These are phyloP conservation scores for Cheilosia impressa DNA, from an alignment of 2,888 invertebrate genomes.

Conservation along the genomic window DNA sequence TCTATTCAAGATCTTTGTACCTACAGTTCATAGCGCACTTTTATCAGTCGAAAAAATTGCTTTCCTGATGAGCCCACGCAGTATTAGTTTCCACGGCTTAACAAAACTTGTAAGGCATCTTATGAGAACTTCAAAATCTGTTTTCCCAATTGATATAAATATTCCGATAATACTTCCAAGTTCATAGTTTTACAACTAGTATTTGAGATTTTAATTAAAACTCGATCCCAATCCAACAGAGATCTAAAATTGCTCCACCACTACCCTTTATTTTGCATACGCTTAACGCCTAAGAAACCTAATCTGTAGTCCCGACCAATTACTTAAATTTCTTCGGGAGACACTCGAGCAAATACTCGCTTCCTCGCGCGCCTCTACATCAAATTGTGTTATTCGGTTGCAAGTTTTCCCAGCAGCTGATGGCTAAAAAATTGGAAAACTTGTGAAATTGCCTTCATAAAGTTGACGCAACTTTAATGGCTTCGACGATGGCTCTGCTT, in stretches of 20 bases:
- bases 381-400: slow-evolving; percentile 27
- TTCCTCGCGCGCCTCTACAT: neutral
- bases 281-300: slow-evolving; percentile 35
- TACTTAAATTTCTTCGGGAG: slow-evolving; percentile 52
- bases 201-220: slow-evolving; percentile 17
- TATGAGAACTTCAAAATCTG: too few relatives aligned
- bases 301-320: slow-evolving; percentile 47
- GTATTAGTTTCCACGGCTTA: too few relatives aligned
- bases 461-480: slow-evolving; percentile 48
- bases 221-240: neutral
- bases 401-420: slow-evolving; percentile 47
- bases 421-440: slow-evolving; percentile 67
- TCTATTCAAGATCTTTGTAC: too few relatives aligned
- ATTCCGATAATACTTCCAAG: too few relatives aligned
- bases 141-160: too few relatives aligned
- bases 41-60: too few relatives aligned
- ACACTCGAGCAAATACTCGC: slow-evolving; percentile 12
- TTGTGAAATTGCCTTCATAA: slow-evolving; percentile 65
- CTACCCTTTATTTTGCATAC: slow-evolving; percentile 8
- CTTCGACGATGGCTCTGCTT: slow-evolving; percentile 12
- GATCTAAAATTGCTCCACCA: neutral
- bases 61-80: too few relatives aligned
- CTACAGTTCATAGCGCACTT: too few relatives aligned
- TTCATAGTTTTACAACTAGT: too few relatives aligned
- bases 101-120: too few relatives aligned